Conservation (phyloP, 2,888 invertebrate genomes). For the Eupsilia transversa region DNA sequence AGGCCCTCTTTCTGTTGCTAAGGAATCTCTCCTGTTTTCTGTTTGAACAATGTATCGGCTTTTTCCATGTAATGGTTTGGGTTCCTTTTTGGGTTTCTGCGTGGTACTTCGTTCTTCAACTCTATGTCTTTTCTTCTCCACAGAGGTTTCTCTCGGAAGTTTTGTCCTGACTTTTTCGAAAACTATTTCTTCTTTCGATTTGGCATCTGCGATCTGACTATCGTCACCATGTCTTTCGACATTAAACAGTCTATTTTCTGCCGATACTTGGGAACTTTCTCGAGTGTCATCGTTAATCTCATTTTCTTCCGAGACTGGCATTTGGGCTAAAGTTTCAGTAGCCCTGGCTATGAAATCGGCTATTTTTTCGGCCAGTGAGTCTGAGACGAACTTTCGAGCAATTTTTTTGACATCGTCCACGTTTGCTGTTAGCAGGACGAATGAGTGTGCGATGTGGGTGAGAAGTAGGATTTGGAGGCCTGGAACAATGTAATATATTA, state of each 20-base stretch:
- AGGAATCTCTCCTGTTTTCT: background rate
- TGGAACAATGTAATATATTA: constrained; percentile 63
- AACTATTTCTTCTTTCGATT: background rate
- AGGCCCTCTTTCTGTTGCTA: background rate
- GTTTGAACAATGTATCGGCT: constrained; percentile 23
- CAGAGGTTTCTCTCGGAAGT: fast-evolving
- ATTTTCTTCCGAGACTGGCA: constrained; percentile 64
- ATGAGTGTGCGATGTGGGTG: constrained; percentile 64
- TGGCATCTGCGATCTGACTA: background rate
- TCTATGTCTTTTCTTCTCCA: background rate
- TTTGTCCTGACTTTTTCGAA: background rate
- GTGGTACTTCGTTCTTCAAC: fast-evolving
- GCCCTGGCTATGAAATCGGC: constrained; percentile 69
- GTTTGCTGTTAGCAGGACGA: constrained; percentile 79
- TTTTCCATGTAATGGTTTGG: background rate
- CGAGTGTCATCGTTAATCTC: background rate
- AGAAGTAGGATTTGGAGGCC: constrained; percentile 72
- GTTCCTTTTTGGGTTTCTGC: background rate
- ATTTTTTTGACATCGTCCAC: constrained; percentile 79
- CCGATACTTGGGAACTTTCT: constrained; percentile 18
- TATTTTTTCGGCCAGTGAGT: constrained; percentile 74
- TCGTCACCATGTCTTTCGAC: background rate
- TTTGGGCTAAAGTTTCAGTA: constrained; percentile 26
- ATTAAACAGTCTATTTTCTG: constrained; percentile 39
- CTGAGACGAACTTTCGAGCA: constrained; percentile 78